Conservation (phyloP, 2,113 vertebrate genomes). For the Mormoops blainvillei region DNA sequence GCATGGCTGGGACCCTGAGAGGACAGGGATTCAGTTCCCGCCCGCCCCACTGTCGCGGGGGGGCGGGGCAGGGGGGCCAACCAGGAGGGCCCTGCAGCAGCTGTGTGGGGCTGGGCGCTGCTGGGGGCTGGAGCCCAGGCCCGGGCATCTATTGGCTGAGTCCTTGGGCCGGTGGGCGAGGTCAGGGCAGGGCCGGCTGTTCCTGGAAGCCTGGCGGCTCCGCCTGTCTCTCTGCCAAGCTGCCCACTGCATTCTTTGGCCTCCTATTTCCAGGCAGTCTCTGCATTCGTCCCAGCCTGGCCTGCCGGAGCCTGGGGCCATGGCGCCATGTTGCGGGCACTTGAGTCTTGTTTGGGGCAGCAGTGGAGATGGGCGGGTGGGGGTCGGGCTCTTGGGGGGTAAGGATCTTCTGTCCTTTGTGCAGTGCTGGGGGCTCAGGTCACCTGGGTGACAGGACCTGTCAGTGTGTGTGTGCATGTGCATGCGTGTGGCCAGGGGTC, state of each 20-base stretch:
- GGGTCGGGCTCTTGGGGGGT: background rate
- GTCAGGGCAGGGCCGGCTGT: conserved; percentile 21
- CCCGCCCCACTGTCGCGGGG: background rate
- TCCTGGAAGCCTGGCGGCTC: conserved; percentile 54
- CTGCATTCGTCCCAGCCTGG: background rate
- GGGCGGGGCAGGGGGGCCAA: conserved; percentile 1
- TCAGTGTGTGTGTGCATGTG: background rate
- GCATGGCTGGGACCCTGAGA: background rate
- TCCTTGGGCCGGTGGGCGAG: conserved; percentile 19
- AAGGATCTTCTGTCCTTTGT: background rate
- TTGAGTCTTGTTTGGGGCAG: background rate
- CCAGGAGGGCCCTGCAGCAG: background rate
- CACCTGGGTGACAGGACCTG: no score
- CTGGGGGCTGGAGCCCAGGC: background rate
- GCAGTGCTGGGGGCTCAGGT: background rate
- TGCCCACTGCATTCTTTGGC: conserved; percentile 63
- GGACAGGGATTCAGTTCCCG: conserved; percentile 53
- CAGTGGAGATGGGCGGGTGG: background rate
- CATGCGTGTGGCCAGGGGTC: no score
- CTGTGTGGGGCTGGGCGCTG: background rate
- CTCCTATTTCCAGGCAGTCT: conserved; percentile 56
- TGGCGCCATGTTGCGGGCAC: background rate
- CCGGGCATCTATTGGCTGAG: background rate
- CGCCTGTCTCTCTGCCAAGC: conserved; percentile 39
- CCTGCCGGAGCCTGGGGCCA: background rate